Base-by-base conservation (phyloP, 2,888 invertebrate genomes). In the Diarsia brunnea region DNA sequence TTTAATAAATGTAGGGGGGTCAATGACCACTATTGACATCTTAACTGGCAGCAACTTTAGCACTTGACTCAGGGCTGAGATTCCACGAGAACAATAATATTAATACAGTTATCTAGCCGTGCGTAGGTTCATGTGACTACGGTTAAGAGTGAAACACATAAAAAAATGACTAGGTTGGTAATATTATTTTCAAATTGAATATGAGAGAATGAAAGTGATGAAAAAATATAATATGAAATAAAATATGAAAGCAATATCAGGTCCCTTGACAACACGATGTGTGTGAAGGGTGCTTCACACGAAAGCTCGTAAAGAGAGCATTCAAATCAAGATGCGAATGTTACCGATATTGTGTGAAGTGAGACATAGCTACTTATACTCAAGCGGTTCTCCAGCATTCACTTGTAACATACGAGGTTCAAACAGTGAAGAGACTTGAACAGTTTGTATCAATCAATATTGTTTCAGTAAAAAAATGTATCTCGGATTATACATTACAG, bases 181-280 rank as follows among this genome's bases (percentile, higher is more conserved):
- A n/a, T 47, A 68, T 67, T 68, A 70, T 49, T 68, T 70, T 38
- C 10, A 70, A 69, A 69, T 24, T 67, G 4, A 47, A 67, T 47
- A n/a, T 27, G 24, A 45, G 19, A 45, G 65, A 11, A 5, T 38
- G 21, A 69, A 51, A 68, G 8, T 38, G 38, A 38, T 38, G 38
- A 38, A 38, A 38, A 38, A 5, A 38, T 38, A 38, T 38, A 38
- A 38, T 38, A 38, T 38, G 38, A 38, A 38, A 38, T 5, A 38
- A 8, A 38, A 38, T 38, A 38, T 38, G 38, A 38, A 51, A 69
- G 69, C 43, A 27, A 70, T 69, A 70, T 51, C 1, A 27, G 7
- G 21, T 43, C 24, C 51, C 53, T 70, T 71, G 43, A 24, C 51
- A 47, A 55, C 8, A 31, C 31, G 31, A 47, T 45, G 14, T 24